A percentile compares a stretch with the other conserved stretches of the same genome.
phyloP scores from a whole-genome alignment of 2,797 vertebrate genomes.

The Xiphorhynchus erythropygius region DNA sequence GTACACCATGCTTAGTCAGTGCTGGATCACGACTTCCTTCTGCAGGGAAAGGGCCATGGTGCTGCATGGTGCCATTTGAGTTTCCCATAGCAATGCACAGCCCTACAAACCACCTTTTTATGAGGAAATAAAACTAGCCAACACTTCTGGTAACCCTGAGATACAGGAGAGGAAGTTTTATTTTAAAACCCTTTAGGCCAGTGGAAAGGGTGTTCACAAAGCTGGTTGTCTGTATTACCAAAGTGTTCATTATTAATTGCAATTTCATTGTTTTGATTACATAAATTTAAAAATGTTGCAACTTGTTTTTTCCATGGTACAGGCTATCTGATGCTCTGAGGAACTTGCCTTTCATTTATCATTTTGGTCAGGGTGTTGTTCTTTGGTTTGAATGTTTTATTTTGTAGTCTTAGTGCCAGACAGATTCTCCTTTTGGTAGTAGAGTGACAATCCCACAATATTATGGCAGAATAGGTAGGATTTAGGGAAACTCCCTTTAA shows the following conservation, averaged over 20 bases:
- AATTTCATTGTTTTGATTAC: constrained; percentile 57
- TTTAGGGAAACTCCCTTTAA: not conserved
- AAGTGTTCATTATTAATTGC: constrained; percentile 59
- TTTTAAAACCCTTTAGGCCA: not conserved
- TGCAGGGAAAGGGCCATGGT: not conserved
- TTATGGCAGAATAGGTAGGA: not conserved
- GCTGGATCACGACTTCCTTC: not conserved
- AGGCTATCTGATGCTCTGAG: constrained; percentile 61
- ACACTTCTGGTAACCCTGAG: not conserved
- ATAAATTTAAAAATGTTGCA: constrained; percentile 68
- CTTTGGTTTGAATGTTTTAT: not conserved
- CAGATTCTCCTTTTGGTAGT: not conserved
- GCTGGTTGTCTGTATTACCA: constrained; percentile 23
- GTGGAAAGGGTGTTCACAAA: not conserved
- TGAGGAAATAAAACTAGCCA: not conserved
- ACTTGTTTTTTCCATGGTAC: constrained; percentile 19
- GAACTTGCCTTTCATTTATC: constrained; percentile 69
- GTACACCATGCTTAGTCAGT: not conserved
- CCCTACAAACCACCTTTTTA: not conserved
- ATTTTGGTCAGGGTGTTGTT: constrained; percentile 7
- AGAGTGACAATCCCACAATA: not conserved
- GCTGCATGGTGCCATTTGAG: not conserved
- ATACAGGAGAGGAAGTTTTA: not conserved
- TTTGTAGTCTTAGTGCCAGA: not conserved
- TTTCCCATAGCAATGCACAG: not conserved